Evolutionary conservation across 2,797 vertebrate genomes (phyloP).

Genomic region (Lutjanus campechanus): DNA sequence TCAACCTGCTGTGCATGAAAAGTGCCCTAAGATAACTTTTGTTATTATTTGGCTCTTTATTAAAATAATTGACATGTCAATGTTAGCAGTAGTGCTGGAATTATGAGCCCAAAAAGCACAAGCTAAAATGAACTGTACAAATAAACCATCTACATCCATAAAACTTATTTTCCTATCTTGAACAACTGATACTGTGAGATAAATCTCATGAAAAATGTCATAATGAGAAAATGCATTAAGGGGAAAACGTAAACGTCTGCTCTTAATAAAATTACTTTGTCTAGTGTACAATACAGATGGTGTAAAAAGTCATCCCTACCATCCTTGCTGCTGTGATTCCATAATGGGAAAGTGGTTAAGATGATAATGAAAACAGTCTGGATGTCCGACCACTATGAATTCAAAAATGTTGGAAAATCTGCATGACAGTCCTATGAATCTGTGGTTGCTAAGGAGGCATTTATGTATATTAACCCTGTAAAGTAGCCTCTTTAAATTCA

Average conservation of each 20-base stretch:
- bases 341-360: conserved; percentile 40
- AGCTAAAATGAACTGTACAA: neutral
- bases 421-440: conserved; percentile 66
- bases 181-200: neutral
- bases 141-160: neutral
- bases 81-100: neutral
- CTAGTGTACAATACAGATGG: conserved; percentile 6
- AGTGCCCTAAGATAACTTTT: too few species aligned
- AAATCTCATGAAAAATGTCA: neutral
- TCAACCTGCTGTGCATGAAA: too few species aligned
- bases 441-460: conserved; percentile 72
- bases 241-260: neutral
- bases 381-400: conserved; percentile 54
- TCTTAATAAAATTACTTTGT: conserved; percentile 13
- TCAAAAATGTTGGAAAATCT: conserved; percentile 62
- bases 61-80: too few species aligned
- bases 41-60: too few species aligned
- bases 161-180: neutral
- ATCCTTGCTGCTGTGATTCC: conserved; percentile 39
- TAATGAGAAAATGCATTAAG: neutral
- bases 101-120: neutral
- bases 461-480: conserved; percentile 82
- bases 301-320: conserved; percentile 32
- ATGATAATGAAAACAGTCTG: conserved; percentile 63
- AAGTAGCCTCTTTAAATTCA: conserved; percentile 86